Evolutionary conservation across 2,113 vertebrate genomes (phyloP).

Genomic region (Apistogramma diplotaenia): DNA sequence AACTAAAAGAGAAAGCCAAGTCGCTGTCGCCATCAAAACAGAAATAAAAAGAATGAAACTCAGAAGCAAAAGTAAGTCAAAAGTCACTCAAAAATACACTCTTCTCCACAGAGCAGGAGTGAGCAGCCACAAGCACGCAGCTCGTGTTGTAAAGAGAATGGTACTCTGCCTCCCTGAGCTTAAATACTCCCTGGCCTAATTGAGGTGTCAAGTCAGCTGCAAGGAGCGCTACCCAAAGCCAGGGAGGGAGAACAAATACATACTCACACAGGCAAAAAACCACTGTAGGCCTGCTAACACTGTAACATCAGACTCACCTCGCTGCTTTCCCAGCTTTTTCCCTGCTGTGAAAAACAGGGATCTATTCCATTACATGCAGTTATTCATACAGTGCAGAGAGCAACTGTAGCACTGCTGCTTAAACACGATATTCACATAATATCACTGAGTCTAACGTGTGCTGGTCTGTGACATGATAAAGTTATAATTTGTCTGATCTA

Average conservation of each 20-base stretch:
- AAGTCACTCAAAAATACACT: neutral
- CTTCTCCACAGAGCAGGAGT: neutral
- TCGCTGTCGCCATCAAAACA: neutral
- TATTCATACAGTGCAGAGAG: rapidly evolving
- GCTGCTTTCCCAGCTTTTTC: neutral
- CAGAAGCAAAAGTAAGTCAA: neutral
- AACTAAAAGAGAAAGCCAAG: neutral
- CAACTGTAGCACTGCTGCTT: neutral
- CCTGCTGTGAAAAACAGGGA: neutral
- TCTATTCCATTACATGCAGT: neutral
- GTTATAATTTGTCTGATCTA: neutral
- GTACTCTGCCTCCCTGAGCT: neutral
- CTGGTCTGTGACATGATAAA: neutral
- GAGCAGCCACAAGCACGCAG: neutral
- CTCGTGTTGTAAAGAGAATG: neutral
- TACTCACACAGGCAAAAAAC: neutral
- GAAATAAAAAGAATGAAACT: neutral
- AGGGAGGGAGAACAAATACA: neutral
- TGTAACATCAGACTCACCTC: neutral
- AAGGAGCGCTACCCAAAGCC: neutral
- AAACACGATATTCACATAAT: neutral
- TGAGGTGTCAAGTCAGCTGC: neutral
- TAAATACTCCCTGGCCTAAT: neutral
- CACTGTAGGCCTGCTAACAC: neutral
- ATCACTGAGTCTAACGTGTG: neutral